These are phyloP conservation scores for Fringilla coelebs DNA, from an alignment of 2,797 vertebrate species.

Conservation along the genomic window DNA sequence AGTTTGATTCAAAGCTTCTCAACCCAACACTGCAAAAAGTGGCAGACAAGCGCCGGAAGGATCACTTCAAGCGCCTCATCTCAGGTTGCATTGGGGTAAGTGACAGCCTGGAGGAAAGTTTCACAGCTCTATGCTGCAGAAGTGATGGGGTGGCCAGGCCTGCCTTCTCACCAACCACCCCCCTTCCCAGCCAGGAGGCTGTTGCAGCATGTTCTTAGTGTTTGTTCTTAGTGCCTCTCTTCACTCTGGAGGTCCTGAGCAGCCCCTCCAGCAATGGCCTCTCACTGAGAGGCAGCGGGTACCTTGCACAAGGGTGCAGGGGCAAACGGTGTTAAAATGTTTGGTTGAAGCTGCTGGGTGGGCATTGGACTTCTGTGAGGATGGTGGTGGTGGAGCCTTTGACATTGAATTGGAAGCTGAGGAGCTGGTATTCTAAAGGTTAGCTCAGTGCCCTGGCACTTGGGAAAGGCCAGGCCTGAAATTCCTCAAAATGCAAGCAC, in stretches of 20 bases:
- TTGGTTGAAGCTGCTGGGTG: background rate
- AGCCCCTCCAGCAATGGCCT: background rate
- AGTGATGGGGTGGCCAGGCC: background rate
- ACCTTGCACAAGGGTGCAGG: fast-evolving
- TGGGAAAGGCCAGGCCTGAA: background rate
- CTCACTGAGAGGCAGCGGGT: background rate
- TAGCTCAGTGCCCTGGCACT: background rate
- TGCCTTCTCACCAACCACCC: background rate
- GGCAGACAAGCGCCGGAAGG: constrained; percentile 90
- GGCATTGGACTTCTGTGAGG: background rate
- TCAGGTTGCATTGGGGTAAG: constrained; percentile 92
- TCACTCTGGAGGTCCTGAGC: background rate
- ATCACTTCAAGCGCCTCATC: constrained; percentile 93
- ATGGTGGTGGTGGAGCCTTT: background rate
- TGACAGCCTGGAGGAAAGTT: background rate
- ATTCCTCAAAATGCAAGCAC: background rate
- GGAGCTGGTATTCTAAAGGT: background rate
- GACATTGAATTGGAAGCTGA: background rate
- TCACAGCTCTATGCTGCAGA: background rate
- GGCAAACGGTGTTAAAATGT: background rate
- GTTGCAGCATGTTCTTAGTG: background rate
- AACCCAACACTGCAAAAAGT: constrained; percentile 82
- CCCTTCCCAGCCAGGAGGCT: background rate
- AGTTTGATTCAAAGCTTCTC: constrained; percentile 88
- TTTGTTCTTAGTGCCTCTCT: background rate